Evolutionary conservation across 2,797 vertebrate genomes (phyloP), one percentile per base, ranked within the genome.

Genomic region (Periparus ater): DNA sequence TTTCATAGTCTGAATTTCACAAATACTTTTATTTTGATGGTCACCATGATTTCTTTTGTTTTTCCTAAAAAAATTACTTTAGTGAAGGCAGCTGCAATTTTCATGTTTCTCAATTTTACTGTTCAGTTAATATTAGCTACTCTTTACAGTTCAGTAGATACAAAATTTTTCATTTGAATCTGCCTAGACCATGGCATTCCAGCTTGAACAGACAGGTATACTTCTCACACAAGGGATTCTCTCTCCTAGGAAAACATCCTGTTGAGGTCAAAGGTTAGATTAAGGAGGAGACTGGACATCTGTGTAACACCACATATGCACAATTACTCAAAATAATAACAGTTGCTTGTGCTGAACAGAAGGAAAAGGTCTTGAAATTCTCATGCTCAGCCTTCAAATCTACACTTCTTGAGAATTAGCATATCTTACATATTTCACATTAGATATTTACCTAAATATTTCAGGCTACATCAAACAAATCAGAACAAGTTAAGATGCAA

Each of bases 221-320:
- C 17, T 81, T 94, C 81, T 93, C 68, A 91, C 72, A 85, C 72
- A 89, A 92, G 61, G 47, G 63, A 78, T 63, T 75, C 60, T 80
- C 77, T 87, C 65, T 93, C 48, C 74, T 77, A 87, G 85, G 81
- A 92, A 79, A 72, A 57, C 63, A 89, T 93, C 91, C 85, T 88
- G 70, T n/a, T 53, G 65, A 88, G 74, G 88, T 93, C 81, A 95
- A 86, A 95, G 85, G 82, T 91, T 80, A 93, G 85, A 91, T 93
- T 85, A 89, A 83, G 81, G 51, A 95, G 58, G 65, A 83, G 65
- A 87, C 61, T 50, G 47, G 75, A 92, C 84, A 93, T 85, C 91
- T 95, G 91, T 78, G 86, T 87, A 86, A 47, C 55, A 89, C 38
- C 65, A 89, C 63, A 57, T 36, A 93, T 40, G 75, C 72, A 89